These are phyloP conservation scores for Zoanthus solanderi DNA, from an alignment of 92 coral and sea anemone species.

Conservation along the genomic window DNA sequence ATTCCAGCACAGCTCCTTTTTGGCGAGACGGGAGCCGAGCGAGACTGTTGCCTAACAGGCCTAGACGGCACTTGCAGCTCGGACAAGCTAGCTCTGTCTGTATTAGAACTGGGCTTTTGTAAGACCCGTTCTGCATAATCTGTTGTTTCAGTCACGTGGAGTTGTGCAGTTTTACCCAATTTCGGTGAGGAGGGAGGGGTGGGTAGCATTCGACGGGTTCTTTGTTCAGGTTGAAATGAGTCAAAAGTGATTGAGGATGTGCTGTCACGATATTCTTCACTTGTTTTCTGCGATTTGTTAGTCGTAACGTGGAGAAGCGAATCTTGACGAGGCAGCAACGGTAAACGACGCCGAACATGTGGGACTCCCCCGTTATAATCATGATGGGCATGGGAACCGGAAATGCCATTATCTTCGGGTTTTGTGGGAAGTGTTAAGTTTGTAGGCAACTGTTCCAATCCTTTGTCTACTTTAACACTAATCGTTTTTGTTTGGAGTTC, in stretches of 20 bases:
- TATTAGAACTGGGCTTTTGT: neutral
- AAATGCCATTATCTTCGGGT: neutral
- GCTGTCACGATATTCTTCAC: slow-evolving; percentile 17
- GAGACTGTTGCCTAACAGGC: slow-evolving; percentile 20
- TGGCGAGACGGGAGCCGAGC: slow-evolving; percentile 47
- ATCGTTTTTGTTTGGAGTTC: slow-evolving; percentile 14
- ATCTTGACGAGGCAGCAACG: slow-evolving; percentile 68
- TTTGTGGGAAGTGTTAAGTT: slow-evolving; percentile 8
- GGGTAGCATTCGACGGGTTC: slow-evolving; percentile 78
- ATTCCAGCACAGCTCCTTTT: slow-evolving; percentile 38
- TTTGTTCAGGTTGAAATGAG: slow-evolving; percentile 35
- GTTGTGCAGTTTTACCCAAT: neutral
- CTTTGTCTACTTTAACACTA: neutral
- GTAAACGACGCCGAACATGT: slow-evolving; percentile 73
- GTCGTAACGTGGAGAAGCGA: slow-evolving; percentile 31
- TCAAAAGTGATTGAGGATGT: slow-evolving; percentile 1
- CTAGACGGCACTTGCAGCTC: slow-evolving; percentile 27
- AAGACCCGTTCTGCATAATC: neutral
- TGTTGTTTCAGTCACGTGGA: slow-evolving; percentile 18
- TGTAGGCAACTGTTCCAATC: neutral
- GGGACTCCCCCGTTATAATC: slow-evolving; percentile 70
- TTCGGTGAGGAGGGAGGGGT: slow-evolving; percentile 87
- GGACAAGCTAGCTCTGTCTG: neutral
- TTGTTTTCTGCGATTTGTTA: neutral
- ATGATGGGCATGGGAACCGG: neutral